These are phyloP conservation scores for Sebastiscus tertius DNA, from an alignment of 2,797 vertebrate genomes.

Conservation along the genomic window DNA sequence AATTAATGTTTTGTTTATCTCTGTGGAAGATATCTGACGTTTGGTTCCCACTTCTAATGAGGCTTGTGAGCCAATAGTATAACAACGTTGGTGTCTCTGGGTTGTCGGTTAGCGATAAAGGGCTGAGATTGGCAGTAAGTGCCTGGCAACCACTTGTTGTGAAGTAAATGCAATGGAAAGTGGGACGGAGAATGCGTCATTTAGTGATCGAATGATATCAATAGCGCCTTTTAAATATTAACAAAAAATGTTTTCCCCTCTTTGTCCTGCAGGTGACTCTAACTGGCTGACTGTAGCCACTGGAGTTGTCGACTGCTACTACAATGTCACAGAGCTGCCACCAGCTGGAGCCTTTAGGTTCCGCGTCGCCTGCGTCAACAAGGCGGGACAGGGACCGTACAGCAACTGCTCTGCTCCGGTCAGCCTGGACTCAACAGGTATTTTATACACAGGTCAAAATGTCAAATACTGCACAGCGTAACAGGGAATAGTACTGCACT, in stretches of 20 bases:
- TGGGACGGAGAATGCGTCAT: too few relatives aligned
- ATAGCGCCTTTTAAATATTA: too few relatives aligned
- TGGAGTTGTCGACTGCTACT: constrained; percentile 91
- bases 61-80: too few relatives aligned
- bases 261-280: constrained; percentile 82
- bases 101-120: too few relatives aligned
- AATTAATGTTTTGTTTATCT: rapidly evolving
- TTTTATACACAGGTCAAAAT: background rate
- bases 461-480: background rate
- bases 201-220: too few relatives aligned
- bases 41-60: too few relatives aligned
- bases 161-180: too few relatives aligned
- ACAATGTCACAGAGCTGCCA: constrained; percentile 90
- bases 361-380: constrained; percentile 91
- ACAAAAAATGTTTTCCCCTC: background rate
- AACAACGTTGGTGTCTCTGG: too few relatives aligned
- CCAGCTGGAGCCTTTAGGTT: constrained; percentile 79
- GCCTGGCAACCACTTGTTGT: too few relatives aligned
- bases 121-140: too few relatives aligned
- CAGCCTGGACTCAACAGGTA: constrained; percentile 83
- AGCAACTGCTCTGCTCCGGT: constrained; percentile 87
- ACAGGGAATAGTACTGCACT: too few relatives aligned
- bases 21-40: too few relatives aligned
- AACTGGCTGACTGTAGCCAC: constrained; percentile 88
- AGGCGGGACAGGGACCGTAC: constrained; percentile 92